phyloP scores from a whole-genome alignment of 2,113 vertebrate species.

The Nerophis lumbriciformis region DNA sequence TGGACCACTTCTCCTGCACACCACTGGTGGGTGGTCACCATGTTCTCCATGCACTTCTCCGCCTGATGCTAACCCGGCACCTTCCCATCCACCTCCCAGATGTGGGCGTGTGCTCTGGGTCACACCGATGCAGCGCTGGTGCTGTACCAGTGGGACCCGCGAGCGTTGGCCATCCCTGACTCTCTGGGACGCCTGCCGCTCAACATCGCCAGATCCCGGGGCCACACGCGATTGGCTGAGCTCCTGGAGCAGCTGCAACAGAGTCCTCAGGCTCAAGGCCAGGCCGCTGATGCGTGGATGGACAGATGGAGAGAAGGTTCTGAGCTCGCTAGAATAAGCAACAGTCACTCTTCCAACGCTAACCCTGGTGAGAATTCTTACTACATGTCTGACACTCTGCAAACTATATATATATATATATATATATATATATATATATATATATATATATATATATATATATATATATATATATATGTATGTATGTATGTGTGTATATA shows the following conservation, averaged over 20 bases:
- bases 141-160: conserved; percentile 93
- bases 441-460: too few relatives aligned
- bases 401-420: too few relatives aligned
- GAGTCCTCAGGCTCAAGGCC: conserved; percentile 74
- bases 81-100: conserved; percentile 62
- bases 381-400: background rate
- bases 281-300: conserved; percentile 77
- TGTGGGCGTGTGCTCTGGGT: conserved; percentile 96
- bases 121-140: conserved; percentile 89
- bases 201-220: conserved; percentile 89
- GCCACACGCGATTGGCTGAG: conserved; percentile 91
- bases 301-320: conserved; percentile 78
- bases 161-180: conserved; percentile 93
- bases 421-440: too few relatives aligned
- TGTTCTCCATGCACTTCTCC: background rate
- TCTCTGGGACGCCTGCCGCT: conserved; percentile 89
- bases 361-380: conserved; percentile 76
- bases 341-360: conserved; percentile 66
- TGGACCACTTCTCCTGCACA: conserved; percentile 98
- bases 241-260: conserved; percentile 91
- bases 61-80: too few relatives aligned
- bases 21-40: conserved; percentile 79
- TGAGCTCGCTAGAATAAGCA: conserved; percentile 78
- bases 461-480: too few relatives aligned
- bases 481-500: too few relatives aligned